Base-by-base conservation (phyloP, 2,888 invertebrate species). In the Rhabditophanes sp. region DNA sequence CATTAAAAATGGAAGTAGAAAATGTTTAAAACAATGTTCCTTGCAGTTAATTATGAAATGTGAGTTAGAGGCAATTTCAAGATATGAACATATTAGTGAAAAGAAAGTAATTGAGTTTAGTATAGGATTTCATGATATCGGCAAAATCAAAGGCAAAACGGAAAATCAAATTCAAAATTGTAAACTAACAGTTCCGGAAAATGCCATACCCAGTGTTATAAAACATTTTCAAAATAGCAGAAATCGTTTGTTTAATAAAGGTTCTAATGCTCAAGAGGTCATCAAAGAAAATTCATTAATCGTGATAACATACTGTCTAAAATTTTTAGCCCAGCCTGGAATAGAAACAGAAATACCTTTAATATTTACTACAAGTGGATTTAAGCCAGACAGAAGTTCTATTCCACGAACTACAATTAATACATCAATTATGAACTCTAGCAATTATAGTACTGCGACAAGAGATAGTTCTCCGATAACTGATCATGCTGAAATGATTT, bases 11-110 rank as follows among this genome's bases (percentile, higher is more conserved):
- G 29, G 50, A 22, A 56, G 55, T 3, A 32, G 60, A 14, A 61
- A 56, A 31, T 46, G 52, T 12, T 30, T 60, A 26, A 61, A 55
- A 29, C 53, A 61, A 15, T 51, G 55, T 26, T 39, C 46, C 1
- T 25, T 59, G 14, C 45, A 48, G 23, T 39, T 59, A 6, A 26
- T 50, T 2, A 48, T 58, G 45, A 61, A 59, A 33, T 53, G 53
- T 1, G 53, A 59, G 27, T 60, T 56, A 37, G 56, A 53, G 35
- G n/a, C n/a, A n/a, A n/a, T n/a, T n/a, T 45, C 44, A 14, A 32
- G 58, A 20, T 60, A 60, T 29, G 60, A 60, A 31, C 60, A 61
- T 31, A 55, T 62, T 16, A 55, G 55, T 32, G 60, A 60, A 42
- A 53, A 50, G 33, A 60, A 60, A 34, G 29, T 60, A 16, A 40